phyloP scores from a whole-genome alignment of 53 echinoderm and acorn worm species.

The Apostichopus leukothele region DNA sequence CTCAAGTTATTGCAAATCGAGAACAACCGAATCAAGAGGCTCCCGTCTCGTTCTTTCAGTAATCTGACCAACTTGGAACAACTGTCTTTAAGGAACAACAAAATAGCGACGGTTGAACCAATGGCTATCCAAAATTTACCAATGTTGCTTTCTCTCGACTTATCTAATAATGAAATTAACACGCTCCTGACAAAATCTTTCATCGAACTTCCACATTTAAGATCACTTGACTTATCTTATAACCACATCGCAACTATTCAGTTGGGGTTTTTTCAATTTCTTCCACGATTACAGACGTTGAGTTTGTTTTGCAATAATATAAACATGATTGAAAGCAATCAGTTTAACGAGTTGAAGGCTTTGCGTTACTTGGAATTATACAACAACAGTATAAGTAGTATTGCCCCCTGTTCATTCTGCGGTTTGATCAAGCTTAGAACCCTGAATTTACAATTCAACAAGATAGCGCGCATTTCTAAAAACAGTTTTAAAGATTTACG shows the following conservation, averaged over 20 bases:
- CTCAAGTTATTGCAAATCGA: slow-evolving; percentile 9
- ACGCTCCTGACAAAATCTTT: background rate
- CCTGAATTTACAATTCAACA: slow-evolving; percentile 1
- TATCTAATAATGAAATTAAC: background rate
- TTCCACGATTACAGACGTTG: background rate
- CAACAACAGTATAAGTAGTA: slow-evolving; percentile 9
- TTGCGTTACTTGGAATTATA: slow-evolving; percentile 5
- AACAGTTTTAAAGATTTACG: background rate
- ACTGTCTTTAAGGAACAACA: background rate
- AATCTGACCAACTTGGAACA: slow-evolving; percentile 24
- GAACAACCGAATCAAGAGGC: background rate
- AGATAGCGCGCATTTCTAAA: slow-evolving; percentile 15
- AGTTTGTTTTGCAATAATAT: slow-evolving; percentile 6
- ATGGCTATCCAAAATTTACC: slow-evolving; percentile 5
- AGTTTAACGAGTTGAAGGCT: background rate
- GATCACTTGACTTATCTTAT: slow-evolving; percentile 16
- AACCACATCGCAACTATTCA: slow-evolving; percentile 25
- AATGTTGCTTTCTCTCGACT: background rate
- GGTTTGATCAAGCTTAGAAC: background rate
- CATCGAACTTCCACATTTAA: background rate
- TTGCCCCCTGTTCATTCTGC: slow-evolving; percentile 15
- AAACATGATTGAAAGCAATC: background rate
- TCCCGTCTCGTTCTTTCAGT: background rate
- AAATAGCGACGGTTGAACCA: background rate
- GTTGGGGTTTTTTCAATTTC: background rate